Percentiles rank a stretch among this genome's conserved stretches.
phyloP scores from a whole-genome alignment of 1,140 invertebrate genomes.

The Drosophila orena region DNA sequence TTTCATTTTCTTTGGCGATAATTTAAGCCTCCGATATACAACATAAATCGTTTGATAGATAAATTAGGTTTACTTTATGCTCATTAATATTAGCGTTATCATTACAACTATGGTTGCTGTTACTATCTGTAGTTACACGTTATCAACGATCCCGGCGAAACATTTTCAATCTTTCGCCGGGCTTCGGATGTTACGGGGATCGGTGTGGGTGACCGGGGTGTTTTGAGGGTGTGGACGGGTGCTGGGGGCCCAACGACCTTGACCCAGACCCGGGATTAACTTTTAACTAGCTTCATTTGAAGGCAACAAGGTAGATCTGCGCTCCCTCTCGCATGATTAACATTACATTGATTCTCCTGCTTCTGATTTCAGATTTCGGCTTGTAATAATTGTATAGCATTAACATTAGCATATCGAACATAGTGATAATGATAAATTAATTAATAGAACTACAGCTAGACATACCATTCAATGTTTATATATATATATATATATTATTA shows the following conservation, averaged over 20 bases:
- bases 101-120: constrained; percentile 63
- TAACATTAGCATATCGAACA: constrained; percentile 52
- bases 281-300: constrained; percentile 84
- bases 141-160: constrained; percentile 49
- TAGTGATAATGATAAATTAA: constrained; percentile 67
- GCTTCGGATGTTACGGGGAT: constrained; percentile 27
- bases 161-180: constrained; percentile 67
- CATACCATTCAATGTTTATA: constrained; percentile 68
- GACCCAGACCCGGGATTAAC: constrained; percentile 45
- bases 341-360: constrained; percentile 50
- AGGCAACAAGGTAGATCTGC: constrained; percentile 84
- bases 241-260: constrained; percentile 31
- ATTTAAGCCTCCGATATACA: constrained; percentile 85
- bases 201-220: constrained; percentile 5
- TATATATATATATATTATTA: constrained; percentile 33
- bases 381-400: constrained; percentile 34
- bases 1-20: constrained; percentile 82
- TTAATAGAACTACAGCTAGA: constrained; percentile 68
- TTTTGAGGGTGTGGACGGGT: constrained; percentile 21
- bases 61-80: constrained; percentile 63
- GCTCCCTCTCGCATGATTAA: constrained; percentile 61
- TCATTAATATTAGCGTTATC: constrained; percentile 39
- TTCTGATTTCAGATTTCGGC: constrained; percentile 32
- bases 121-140: constrained; percentile 40
- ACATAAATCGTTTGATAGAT: constrained; percentile 76